Percentiles rank a stretch among this genome's conserved stretches.
Conservation (phyloP, 2,888 invertebrate species). For the Campaea margaritaria region DNA sequence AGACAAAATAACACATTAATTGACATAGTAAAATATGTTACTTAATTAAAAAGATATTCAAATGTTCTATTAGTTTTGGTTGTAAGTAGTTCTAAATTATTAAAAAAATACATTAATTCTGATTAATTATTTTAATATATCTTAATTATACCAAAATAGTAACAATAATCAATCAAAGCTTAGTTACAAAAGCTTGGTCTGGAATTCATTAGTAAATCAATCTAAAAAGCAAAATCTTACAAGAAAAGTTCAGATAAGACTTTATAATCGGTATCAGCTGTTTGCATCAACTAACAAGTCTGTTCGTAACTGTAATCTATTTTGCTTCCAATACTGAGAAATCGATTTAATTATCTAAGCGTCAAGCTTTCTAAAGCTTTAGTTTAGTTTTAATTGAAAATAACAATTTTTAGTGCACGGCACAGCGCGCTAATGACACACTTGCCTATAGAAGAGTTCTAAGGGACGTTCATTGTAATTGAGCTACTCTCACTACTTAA, state of each 20-base stretch:
- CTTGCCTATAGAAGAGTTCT: not conserved
- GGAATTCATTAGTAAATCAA: not conserved
- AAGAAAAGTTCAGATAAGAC: not conserved
- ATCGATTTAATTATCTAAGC: not conserved
- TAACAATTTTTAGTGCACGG: no score
- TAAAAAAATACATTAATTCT: no score
- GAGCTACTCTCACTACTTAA: not conserved
- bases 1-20: no score
- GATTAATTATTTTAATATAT: no score
- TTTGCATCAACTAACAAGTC: not conserved
- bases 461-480: not conserved
- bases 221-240: not conserved
- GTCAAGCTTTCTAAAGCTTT: not conserved
- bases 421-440: not conserved
- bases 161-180: no score
- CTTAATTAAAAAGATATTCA: no score
- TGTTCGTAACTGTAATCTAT: not conserved
- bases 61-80: no score
- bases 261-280: constrained; percentile 5
- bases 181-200: no score
- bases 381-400: no score
- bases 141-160: no score
- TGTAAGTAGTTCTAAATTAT: no score
- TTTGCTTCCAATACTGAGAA: not conserved
- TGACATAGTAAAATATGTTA: no score